Evolutionary conservation across 2,113 vertebrate species (phyloP).

Genomic region (Labeo rohita): DNA sequence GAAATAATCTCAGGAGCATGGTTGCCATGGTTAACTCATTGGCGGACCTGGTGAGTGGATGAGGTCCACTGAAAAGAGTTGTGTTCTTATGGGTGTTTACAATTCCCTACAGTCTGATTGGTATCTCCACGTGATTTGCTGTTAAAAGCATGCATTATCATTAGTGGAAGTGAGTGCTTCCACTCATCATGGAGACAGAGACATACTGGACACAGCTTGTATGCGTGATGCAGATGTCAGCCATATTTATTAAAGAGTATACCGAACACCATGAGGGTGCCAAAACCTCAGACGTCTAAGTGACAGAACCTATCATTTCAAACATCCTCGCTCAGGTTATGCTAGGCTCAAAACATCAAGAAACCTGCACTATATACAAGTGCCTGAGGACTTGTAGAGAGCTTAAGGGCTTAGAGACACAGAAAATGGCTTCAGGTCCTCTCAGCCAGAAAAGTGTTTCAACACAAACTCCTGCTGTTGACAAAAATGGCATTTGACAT

Average conservation of each 20-base stretch:
- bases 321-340: conserved; percentile 1
- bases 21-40: conserved; percentile 30
- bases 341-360: neutral
- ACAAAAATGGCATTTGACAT: conserved; percentile 49
- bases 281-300: conserved; percentile 6
- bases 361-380: neutral
- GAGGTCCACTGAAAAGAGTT: neutral
- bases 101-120: conserved; percentile 8
- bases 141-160: conserved; percentile 11
- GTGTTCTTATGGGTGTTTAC: conserved; percentile 7
- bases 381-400: conserved; percentile 10
- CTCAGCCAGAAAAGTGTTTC: conserved; percentile 1
- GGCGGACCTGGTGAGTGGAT: neutral
- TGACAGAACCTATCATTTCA: conserved; percentile 23
- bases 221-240: neutral
- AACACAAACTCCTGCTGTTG: conserved; percentile 38
- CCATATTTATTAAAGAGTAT: neutral
- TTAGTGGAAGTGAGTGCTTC: neutral
- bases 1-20: neutral
- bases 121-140: conserved; percentile 1
- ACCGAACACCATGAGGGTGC: neutral
- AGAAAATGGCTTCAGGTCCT: conserved; percentile 12
- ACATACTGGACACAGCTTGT: neutral
- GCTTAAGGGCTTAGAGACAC: conserved; percentile 23
- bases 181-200: neutral